Percentiles rank a stretch among this genome's conserved stretches.
Evolutionary conservation across 2,888 invertebrate species (phyloP).

Genomic region (Dendrolimus pini): DNA sequence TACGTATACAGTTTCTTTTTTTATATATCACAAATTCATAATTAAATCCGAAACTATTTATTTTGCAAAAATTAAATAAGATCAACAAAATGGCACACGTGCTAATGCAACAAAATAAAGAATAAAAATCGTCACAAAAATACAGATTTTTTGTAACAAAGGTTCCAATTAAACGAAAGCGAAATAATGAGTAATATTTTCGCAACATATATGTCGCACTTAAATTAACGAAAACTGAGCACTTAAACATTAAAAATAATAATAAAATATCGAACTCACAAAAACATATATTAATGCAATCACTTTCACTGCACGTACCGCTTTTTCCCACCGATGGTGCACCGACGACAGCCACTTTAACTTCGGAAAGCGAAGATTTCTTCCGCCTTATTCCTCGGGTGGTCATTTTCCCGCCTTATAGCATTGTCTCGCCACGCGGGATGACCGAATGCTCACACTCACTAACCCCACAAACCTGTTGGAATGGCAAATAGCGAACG

Average conservation of each 20-base stretch:
- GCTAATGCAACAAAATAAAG: no score
- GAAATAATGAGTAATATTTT: no score
- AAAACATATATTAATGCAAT: neutral
- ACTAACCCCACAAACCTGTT: slow-evolving; percentile 36
- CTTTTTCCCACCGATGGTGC: slow-evolving; percentile 95
- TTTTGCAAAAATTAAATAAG: no score
- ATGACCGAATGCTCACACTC: slow-evolving; percentile 33
- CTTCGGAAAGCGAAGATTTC: slow-evolving; percentile 92
- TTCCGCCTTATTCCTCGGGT: slow-evolving; percentile 90
- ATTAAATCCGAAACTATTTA: no score
- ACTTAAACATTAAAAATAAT: neutral
- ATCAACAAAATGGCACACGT: no score
- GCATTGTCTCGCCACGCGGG: slow-evolving; percentile 22
- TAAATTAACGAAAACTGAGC: no score
- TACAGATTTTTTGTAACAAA: no score
- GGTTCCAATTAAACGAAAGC: no score
- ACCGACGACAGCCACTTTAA: slow-evolving; percentile 93
- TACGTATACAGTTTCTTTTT: no score
- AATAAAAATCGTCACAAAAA: no score
- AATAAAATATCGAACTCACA: neutral
- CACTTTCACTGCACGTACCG: slow-evolving; percentile 77
- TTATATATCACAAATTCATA: no score
- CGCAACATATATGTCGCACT: no score
- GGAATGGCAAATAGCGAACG: neutral
- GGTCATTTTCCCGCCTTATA: slow-evolving; percentile 72